Evolutionary conservation across 1,140 invertebrate species (phyloP).

Genomic region (Lepidurus couesii): DNA sequence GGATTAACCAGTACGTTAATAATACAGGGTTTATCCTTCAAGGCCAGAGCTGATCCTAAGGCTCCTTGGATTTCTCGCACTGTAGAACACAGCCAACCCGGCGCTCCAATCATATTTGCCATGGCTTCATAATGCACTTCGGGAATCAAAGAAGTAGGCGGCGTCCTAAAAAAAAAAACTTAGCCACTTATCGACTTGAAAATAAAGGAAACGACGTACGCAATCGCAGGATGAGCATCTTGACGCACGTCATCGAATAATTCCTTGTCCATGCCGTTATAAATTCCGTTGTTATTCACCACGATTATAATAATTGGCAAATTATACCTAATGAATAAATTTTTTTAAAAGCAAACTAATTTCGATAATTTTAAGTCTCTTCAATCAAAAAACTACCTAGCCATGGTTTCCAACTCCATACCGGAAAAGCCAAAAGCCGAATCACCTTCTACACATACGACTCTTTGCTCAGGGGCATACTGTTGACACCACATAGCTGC

Average conservation of each 20-base stretch:
- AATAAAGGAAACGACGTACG: conserved; percentile 44
- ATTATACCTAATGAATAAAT: conserved; percentile 62
- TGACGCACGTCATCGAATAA: conserved; percentile 63
- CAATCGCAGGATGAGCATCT: conserved; percentile 53
- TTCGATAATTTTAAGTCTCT: background rate
- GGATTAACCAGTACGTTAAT: conserved; percentile 89
- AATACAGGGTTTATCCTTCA: conserved; percentile 67
- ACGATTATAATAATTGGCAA: conserved; percentile 85
- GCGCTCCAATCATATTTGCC: conserved; percentile 72
- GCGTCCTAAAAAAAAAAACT: conserved; percentile 57
- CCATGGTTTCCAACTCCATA: conserved; percentile 96
- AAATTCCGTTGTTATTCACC: conserved; percentile 95
- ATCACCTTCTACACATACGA: conserved; percentile 85
- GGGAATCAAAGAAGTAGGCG: conserved; percentile 68
- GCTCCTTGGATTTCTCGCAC: conserved; percentile 66
- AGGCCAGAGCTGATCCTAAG: conserved; percentile 56
- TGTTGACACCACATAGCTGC: conserved; percentile 83
- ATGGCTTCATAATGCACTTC: conserved; percentile 82
- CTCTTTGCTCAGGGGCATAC: conserved; percentile 67
- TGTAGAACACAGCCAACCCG: conserved; percentile 72
- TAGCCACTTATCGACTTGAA: background rate
- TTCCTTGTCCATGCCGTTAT: conserved; percentile 73
- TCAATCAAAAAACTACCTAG: conserved; percentile 50
- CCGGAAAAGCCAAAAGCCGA: conserved; percentile 96
- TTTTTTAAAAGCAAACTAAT: background rate